Percentiles rank a stretch among this genome's conserved stretches.
Conservation (phyloP, 2,888 invertebrate species). For the Drosophila mayaguana region DNA sequence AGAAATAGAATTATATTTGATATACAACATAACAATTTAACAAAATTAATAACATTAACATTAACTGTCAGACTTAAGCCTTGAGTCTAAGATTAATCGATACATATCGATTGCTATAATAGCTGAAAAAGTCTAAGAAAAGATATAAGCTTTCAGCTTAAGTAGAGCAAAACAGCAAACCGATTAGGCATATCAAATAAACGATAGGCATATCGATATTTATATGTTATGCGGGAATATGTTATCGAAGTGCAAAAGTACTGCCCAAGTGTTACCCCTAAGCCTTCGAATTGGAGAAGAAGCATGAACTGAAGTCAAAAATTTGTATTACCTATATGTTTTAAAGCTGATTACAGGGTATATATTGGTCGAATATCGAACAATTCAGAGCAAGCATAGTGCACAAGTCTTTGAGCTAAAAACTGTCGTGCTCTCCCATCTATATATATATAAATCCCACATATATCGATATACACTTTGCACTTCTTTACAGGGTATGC, state of each 20-base stretch:
- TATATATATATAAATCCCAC: neutral
- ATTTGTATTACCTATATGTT: neutral
- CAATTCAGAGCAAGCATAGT: neutral
- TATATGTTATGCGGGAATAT: neutral
- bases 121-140: neutral
- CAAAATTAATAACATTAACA: no score
- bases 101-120: neutral
- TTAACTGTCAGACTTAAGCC: no score
- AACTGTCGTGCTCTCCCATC: neutral
- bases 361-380: neutral
- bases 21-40: no score
- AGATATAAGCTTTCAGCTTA: neutral
- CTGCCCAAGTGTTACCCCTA: no score
- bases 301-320: no score
- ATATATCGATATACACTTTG: no score
- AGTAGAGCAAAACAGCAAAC: neutral
- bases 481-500: slow-evolving; percentile 8
- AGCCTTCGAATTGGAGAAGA: no score
- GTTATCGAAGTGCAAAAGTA: neutral
- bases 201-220: neutral
- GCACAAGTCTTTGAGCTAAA: neutral
- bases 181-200: neutral
- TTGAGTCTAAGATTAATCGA: neutral
- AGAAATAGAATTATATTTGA: no score
- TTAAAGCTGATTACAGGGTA: neutral